These are phyloP conservation scores for Hydropsyche tenuis DNA, from an alignment of 1,140 invertebrate species.

Conservation along the genomic window DNA sequence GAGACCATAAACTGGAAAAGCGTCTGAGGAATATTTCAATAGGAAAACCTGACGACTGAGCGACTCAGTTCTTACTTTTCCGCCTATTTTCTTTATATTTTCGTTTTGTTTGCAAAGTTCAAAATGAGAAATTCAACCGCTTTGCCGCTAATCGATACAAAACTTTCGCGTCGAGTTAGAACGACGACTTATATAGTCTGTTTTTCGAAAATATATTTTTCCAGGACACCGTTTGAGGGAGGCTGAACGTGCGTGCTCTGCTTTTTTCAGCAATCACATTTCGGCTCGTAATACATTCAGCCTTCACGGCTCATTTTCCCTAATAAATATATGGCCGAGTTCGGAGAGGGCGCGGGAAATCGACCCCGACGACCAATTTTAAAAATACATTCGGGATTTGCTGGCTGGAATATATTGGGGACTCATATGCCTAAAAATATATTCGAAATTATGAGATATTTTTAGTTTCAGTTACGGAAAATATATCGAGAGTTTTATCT, in stretches of 20 bases:
- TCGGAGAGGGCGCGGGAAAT: constrained; percentile 12
- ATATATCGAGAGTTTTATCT: neutral
- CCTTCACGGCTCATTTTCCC: constrained; percentile 32
- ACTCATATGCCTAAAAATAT: neutral
- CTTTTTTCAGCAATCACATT: constrained; percentile 33
- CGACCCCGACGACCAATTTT: constrained; percentile 16
- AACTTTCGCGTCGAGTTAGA: too few relatives aligned
- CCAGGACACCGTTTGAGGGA: too few relatives aligned
- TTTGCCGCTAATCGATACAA: too few relatives aligned
- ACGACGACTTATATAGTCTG: too few relatives aligned
- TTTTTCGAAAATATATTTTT: too few relatives aligned
- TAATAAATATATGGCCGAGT: constrained; percentile 33
- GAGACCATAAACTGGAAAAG: constrained; percentile 7
- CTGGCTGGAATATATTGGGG: too few relatives aligned
- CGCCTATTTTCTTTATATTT: too few relatives aligned
- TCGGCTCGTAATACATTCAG: constrained; percentile 30
- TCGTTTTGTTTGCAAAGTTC: neutral
- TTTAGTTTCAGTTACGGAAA: neutral
- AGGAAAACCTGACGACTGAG: neutral
- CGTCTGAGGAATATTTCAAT: neutral
- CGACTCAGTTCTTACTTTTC: too few relatives aligned
- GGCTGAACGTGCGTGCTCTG: too few relatives aligned
- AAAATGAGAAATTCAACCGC: neutral
- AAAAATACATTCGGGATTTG: constrained; percentile 17
- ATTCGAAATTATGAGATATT: neutral